A percentile compares a stretch with the other conserved stretches of the same genome.
Conservation (phyloP, 2,888 invertebrate genomes). For the Calliopum simillimum region DNA sequence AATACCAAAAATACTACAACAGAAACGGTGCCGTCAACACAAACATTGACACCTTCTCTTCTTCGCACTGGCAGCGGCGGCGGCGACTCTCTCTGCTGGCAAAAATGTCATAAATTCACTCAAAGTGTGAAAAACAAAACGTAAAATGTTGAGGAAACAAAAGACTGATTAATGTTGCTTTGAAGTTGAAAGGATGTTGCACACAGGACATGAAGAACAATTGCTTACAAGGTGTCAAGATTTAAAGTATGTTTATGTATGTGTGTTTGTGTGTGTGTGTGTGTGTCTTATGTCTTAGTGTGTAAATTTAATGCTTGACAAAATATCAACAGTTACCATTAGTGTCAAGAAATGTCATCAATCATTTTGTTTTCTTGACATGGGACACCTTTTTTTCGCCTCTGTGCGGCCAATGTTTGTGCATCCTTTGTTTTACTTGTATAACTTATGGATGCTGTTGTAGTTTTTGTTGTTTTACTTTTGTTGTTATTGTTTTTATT, state of each 20-base stretch:
- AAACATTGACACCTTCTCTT: slow-evolving; percentile 18
- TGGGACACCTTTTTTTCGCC: not conserved
- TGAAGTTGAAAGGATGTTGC: not conserved
- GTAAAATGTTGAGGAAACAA: not conserved
- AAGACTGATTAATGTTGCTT: slow-evolving; percentile 18
- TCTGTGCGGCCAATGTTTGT: not conserved
- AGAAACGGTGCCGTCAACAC: no score
- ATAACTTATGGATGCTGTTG: no score
- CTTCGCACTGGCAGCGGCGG: no score
- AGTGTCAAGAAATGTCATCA: slow-evolving; percentile 25
- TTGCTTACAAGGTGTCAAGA: not conserved
- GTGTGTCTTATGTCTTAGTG: not conserved
- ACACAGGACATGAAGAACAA: not conserved
- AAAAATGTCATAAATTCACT: slow-evolving; percentile 14
- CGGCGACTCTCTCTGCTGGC: no score
- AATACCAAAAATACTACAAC: not conserved
- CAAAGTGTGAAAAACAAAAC: not conserved
- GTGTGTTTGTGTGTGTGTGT: not conserved
- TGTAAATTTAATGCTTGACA: not conserved
- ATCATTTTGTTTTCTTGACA: slow-evolving; percentile 18
- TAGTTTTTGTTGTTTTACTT: no score
- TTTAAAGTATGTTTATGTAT: slow-evolving; percentile 6
- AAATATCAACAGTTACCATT: slow-evolving; percentile 31
- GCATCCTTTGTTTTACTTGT: slow-evolving; percentile 18
- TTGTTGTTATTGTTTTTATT: not conserved